These are phyloP conservation scores for Holcopasites calliopsidis DNA, from an alignment of 1,140 invertebrate species.

Conservation along the genomic window DNA sequence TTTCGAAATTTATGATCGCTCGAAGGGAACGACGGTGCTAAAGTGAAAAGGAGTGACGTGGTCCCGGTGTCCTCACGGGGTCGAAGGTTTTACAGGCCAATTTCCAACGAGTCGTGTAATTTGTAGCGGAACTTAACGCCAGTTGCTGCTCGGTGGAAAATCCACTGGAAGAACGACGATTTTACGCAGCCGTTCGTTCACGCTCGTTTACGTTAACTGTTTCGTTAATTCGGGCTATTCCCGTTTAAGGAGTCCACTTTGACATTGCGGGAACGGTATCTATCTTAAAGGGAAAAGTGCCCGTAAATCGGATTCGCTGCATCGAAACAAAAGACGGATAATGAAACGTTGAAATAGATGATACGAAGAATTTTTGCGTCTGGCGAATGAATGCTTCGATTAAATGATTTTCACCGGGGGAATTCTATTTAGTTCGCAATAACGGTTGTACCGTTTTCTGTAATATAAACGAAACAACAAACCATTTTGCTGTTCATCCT, in stretches of 20 bases:
- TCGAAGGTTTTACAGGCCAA: not conserved
- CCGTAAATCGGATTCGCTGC: not conserved
- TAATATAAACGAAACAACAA: not conserved
- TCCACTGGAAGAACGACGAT: not conserved
- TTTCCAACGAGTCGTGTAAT: not conserved
- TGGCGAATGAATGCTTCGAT: not conserved
- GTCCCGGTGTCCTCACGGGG: not conserved
- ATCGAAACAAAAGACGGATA: not conserved
- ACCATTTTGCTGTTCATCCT: too few relatives aligned
- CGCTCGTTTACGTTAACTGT: constrained; percentile 27
- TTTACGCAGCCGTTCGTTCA: not conserved
- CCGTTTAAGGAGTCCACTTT: not conserved
- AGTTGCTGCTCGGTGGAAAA: not conserved
- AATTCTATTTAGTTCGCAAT: too few relatives aligned
- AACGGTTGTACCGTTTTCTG: too few relatives aligned
- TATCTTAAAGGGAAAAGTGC: not conserved
- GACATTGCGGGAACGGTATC: not conserved
- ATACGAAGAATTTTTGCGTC: not conserved
- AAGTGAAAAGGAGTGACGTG: not conserved
- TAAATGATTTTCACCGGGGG: too few relatives aligned
- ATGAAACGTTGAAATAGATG: constrained; percentile 10
- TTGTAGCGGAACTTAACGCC: not conserved
- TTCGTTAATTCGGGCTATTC: constrained; percentile 12
- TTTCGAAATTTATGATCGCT: not conserved
- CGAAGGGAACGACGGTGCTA: too few relatives aligned